These are phyloP conservation scores for Brachylomia viminalis DNA, from an alignment of 2,888 invertebrate genomes.

Conservation along the genomic window DNA sequence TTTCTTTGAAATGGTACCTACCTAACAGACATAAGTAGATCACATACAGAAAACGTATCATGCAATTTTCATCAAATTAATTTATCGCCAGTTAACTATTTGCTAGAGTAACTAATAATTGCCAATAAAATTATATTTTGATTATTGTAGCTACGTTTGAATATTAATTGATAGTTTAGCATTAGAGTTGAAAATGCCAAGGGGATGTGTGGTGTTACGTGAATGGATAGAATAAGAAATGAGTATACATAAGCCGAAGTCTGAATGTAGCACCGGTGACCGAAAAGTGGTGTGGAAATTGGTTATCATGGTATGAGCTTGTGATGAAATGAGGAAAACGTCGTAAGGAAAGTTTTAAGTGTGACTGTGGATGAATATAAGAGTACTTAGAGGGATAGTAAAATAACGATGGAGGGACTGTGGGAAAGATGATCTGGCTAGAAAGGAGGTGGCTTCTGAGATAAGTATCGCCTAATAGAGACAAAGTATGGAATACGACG, in stretches of 20 bases:
- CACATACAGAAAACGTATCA: neutral
- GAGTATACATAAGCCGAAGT: neutral
- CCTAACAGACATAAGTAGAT: neutral
- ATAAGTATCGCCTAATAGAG: no score
- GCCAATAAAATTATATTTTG: conserved; percentile 4
- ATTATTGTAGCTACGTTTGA: neutral
- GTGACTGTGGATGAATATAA: neutral
- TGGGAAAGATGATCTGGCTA: neutral
- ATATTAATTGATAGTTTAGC: neutral
- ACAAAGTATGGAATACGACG: neutral
- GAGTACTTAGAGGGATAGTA: neutral
- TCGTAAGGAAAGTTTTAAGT: neutral
- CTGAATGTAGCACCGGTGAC: neutral
- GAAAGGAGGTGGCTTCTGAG: neutral
- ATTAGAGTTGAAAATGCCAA: neutral
- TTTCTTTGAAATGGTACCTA: neutral
- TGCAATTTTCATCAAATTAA: neutral
- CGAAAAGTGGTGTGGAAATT: neutral
- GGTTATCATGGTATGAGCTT: neutral
- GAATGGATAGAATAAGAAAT: neutral
- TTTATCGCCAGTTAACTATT: neutral
- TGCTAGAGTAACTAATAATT: neutral
- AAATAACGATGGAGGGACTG: no score
- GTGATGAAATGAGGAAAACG: neutral
- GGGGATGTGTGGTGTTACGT: neutral